Evolutionary conservation across 35 echinoderm and acorn worm genomes (phyloP), one percentile per base, ranked within the genome.

Genomic region (Amphiura filiformis): DNA sequence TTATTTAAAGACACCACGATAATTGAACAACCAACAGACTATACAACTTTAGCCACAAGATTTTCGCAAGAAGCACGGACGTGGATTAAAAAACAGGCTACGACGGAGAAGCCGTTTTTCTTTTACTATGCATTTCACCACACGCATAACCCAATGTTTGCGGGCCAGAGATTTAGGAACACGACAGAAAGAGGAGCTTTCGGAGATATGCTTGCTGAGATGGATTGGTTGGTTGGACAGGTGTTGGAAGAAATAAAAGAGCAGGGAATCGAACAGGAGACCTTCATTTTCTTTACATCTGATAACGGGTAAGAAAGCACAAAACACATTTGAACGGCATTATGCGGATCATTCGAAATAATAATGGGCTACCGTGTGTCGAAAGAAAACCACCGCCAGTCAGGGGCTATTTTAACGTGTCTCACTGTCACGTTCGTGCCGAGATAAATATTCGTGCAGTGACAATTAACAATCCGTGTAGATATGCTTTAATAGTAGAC

Each of bases 251-350:
- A 91, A 70, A 61, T 95, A 15, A 81, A 91, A 34, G 57, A 79
- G n/a, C 86, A 80, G 22, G 85, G 90, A 20, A 65, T 95, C 1
- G 76, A 81, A 31, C 77, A 91, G n/a, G 88, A 95, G 61, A 95
- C 93, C 0, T 85, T 95, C n/a, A 77, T 95, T n/a, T 91, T 95
- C 80, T 91, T 95, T 75, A 91, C 93, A 0, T 95, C 93, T 84
- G 93, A 95, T 83, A 95, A 95, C 88, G 93, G 93, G 93, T 93
- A 80, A 86, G 84, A 37, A 14, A 39, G n/a, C n/a, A n/a, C n/a
- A n/a, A n/a, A n/a, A n/a, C n/a, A n/a, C n/a, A 85, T 64, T 85
- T 85, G 32, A 41, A 88, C 4, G 85, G 88, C 2, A 93, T 88
- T 34, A 88, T 85, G 78, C 85, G 91, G 33, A 93, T 88, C 85